These are phyloP conservation scores for Ptychoptera albimana DNA, from an alignment of 2,888 invertebrate species.

Conservation along the genomic window DNA sequence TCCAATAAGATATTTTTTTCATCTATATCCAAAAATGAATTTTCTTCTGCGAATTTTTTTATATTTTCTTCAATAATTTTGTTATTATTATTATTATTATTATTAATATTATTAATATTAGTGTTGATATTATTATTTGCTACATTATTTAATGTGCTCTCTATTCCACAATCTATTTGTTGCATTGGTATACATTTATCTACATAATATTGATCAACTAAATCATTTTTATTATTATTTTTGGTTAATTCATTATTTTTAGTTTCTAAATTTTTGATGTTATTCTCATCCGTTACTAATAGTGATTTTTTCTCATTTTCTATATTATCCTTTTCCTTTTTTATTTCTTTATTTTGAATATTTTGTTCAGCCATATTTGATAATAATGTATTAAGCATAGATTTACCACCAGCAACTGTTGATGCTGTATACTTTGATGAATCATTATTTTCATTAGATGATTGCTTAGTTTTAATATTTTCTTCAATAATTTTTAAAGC, in stretches of 20 bases:
- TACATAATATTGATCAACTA: no score
- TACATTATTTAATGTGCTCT: conserved; percentile 1
- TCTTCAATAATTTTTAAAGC: no score
- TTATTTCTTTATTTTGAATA: background rate
- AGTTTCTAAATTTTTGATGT: no score
- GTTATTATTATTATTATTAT: background rate
- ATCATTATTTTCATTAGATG: no score
- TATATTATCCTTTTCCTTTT: background rate
- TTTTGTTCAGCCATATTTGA: conserved; percentile 1
- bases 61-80: background rate
- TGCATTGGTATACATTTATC: no score
- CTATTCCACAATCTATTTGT: no score
- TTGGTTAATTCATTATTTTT: no score
- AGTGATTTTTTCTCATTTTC: background rate
- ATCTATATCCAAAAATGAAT: background rate
- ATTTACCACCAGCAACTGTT: conserved; percentile 5
- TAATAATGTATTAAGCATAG: conserved; percentile 10
- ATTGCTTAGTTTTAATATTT: no score
- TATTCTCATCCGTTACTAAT: no score
- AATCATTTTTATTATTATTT: no score
- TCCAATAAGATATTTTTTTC: background rate
- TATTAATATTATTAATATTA: background rate
- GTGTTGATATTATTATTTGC: conserved; percentile 2
- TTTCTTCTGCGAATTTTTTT: background rate
- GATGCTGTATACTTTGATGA: background rate